These are phyloP conservation scores for Allochrocebus solatus DNA, from an alignment of 2,797 vertebrate genomes.

Conservation along the genomic window DNA sequence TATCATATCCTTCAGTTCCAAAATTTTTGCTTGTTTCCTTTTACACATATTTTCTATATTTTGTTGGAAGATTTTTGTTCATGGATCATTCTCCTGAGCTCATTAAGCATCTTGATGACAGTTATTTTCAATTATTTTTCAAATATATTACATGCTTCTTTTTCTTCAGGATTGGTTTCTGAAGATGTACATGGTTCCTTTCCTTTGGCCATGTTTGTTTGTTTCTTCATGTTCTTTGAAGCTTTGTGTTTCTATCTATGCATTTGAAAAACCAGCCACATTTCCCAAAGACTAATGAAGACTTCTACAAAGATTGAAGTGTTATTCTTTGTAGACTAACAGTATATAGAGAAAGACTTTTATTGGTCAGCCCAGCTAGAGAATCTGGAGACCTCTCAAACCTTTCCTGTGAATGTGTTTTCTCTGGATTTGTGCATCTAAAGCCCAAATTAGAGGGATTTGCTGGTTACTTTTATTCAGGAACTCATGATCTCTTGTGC, in stretches of 20 bases:
- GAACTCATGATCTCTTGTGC: background rate
- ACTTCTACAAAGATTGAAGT: too few species aligned
- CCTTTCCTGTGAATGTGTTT: background rate
- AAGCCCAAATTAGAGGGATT: background rate
- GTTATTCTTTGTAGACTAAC: background rate
- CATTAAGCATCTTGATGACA: background rate
- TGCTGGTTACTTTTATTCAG: background rate
- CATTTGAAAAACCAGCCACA: background rate
- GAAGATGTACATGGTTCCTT: background rate
- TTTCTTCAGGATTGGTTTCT: background rate
- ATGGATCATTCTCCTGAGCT: background rate
- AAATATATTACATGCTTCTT: background rate
- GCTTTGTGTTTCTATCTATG: background rate
- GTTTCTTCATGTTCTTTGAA: background rate
- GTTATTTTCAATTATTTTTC: background rate
- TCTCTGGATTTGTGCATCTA: background rate
- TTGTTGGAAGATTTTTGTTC: background rate
- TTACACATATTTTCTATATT: background rate
- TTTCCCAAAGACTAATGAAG: background rate
- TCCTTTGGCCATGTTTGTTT: background rate
- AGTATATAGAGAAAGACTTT: background rate
- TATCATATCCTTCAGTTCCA: background rate
- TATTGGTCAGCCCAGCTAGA: background rate
- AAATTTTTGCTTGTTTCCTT: background rate
- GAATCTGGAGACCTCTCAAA: background rate